Base-by-base conservation (phyloP, 2,888 invertebrate genomes). In the Rhingia rostrata region DNA sequence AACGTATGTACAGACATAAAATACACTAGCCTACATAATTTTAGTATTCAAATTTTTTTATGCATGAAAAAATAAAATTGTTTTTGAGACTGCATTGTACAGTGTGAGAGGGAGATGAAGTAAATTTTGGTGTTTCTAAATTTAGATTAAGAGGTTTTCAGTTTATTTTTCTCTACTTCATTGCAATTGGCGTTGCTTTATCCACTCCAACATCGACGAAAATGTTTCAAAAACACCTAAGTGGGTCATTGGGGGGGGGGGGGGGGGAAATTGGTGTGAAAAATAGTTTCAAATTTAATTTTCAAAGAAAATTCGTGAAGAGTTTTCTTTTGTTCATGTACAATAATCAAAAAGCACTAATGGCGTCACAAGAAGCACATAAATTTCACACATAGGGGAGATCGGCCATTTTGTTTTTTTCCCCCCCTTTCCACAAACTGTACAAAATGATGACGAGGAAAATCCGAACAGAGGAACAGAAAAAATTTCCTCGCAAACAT, bases 331-430 rank as follows among this genome's bases (percentile, higher is more conserved):
- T 69, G 47, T 74, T 33, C 56, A 45, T 33, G 9, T 6, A 58
- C 73, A 49, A 67, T 63, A 70, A 77, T 81, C 83, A 83, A 79
- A 83, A 69, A 74, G 73, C 67, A 79, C 83, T 79, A 79, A 83
- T 83, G 79, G 83, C 83, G 83, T 79, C 83, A 83, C 79, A 79
- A 73, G 66, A 47, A 74, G 22, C 54, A 51, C 63, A 64, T 2
- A 22, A 22, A 33, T 51, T 60, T 69, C 79, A 69, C 51, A 63
- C 54, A 49, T 14, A 80, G 73, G 72, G 73, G 60, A 22, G 74
- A 80, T 75, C 84, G 74, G 84, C 84, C 84, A 84, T 84, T 84
- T 84, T 84, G 84, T 84, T 74, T 84, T 82, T 60, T 64, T 66
- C 74, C 80, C 74, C 80, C 49, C 54, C 66, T 78, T 47, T 83